Evolutionary conservation across 2,888 invertebrate genomes (phyloP), one percentile per base, ranked within the genome.

Genomic region (Trichacis sp.): DNA sequence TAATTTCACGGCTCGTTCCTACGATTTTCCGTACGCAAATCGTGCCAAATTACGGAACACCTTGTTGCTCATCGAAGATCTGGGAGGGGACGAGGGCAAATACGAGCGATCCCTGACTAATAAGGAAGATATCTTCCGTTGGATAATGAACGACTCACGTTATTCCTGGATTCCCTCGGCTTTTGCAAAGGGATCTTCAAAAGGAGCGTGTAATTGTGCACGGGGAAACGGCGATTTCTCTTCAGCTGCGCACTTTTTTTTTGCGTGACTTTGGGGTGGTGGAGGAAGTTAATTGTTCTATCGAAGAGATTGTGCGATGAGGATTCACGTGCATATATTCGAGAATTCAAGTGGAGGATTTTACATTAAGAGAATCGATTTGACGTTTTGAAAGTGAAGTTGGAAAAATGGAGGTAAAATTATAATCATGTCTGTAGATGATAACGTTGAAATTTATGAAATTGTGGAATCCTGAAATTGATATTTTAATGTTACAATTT

Each of bases 1-100:
- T 70, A 76, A 74, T 76, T 73, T 71, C 52, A 46, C 43, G 48
- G 17, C 58, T 70, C 56, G 69, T 70, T 73, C 70, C 69, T 61
- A 61, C 68, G 68, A 69, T 71, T 72, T 67, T 49, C 43, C 57
- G 46, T 47, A 49, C 49, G 64, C 73, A 69, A 72, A 72, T 72
- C 71, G 64, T 63, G 47, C 67, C 67, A 68, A 73, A 77, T 77
- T 72, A 66, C 69, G 56, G 71, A 72, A 77, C 77, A 73, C 73
- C 70, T 73, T 45, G 40, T 36, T 53, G 60, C 47, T 53, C 52
- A 43, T 58, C 12, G 15, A 49, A 63, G 60, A 38, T 19, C 11
- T 43, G 24, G 38, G 33, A 51, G 47, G 47, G 54, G 48, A 58
- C 43, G 51, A 19, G 19, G 57, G 54, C 18, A 48, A 47, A 17